Evolutionary conservation across 2,888 invertebrate species (phyloP).

Genomic region (Capitulum mitella): DNA sequence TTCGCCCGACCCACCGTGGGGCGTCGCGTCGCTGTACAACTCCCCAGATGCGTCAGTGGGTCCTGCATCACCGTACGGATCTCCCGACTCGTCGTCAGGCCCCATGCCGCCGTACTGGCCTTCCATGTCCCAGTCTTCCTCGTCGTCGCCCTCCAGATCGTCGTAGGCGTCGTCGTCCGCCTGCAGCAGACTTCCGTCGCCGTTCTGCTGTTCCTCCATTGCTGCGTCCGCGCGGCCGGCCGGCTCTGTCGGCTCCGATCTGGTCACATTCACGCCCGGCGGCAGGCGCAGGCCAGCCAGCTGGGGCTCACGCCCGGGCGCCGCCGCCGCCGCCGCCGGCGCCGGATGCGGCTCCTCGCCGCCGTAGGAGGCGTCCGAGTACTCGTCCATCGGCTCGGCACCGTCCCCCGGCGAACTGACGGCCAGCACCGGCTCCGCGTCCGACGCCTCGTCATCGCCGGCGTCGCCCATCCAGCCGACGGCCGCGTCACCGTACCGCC

Average conservation of each 20-base stretch:
- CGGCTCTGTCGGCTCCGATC: neutral
- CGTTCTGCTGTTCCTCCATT: neutral
- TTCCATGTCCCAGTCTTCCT: neutral
- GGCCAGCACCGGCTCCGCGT: neutral
- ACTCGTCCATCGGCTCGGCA: neutral
- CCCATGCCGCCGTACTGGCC: neutral
- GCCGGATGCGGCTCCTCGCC: neutral
- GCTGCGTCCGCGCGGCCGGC: neutral
- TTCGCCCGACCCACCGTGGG: no score
- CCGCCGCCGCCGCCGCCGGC: neutral
- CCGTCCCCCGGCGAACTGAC: neutral
- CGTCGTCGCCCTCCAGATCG: neutral
- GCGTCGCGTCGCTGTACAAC: no score
- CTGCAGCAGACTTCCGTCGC: neutral
- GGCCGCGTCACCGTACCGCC: no score
- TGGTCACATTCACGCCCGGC: neutral
- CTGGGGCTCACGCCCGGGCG: neutral
- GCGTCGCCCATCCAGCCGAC: slow-evolving; percentile 14
- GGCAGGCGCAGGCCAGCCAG: neutral
- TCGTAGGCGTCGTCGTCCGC: neutral
- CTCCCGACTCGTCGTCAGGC: no score
- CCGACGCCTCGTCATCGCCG: neutral
- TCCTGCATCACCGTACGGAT: no score
- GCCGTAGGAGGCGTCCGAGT: neutral
- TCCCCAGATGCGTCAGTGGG: no score